Percentiles rank a stretch among this genome's conserved stretches.
Conservation (phyloP, 2,888 invertebrate species). For the Melanostoma scalare region DNA sequence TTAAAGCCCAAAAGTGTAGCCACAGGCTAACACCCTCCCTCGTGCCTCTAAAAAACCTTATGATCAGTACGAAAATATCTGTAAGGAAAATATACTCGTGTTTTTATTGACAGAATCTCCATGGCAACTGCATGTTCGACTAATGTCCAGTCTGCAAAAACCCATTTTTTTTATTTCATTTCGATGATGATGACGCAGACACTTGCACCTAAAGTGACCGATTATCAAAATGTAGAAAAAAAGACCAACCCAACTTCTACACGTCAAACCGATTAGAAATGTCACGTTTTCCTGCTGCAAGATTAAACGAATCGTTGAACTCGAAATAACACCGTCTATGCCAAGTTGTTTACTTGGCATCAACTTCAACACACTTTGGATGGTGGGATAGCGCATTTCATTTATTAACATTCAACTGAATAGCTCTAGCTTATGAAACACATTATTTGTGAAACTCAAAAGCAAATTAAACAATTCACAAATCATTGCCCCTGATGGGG, state of each 20-base stretch:
- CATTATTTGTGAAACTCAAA: constrained; percentile 15
- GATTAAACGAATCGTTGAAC: constrained; percentile 64
- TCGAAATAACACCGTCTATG: constrained; percentile 28
- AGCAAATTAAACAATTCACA: constrained; percentile 34
- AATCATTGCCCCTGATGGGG: constrained; percentile 46
- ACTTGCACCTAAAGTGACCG: too few species aligned
- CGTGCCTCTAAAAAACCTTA: too few species aligned
- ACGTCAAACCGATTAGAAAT: constrained; percentile 60
- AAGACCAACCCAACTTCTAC: not conserved
- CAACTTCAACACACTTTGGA: not conserved
- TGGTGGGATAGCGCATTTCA: not conserved
- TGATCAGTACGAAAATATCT: too few species aligned
- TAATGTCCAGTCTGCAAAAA: too few species aligned
- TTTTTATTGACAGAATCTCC: too few species aligned
- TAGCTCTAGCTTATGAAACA: constrained; percentile 11
- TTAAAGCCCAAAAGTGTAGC: too few species aligned
- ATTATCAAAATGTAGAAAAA: too few species aligned
- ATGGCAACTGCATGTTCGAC: too few species aligned
- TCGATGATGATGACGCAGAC: too few species aligned
- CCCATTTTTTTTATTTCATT: too few species aligned
- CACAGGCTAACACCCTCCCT: too few species aligned
- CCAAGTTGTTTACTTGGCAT: constrained; percentile 25
- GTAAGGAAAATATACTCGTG: too few species aligned
- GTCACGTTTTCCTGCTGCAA: constrained; percentile 56
- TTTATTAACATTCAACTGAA: constrained; percentile 17